These are phyloP conservation scores for Aplodontia rufa DNA, from an alignment of 2,113 vertebrate species.

Conservation along the genomic window DNA sequence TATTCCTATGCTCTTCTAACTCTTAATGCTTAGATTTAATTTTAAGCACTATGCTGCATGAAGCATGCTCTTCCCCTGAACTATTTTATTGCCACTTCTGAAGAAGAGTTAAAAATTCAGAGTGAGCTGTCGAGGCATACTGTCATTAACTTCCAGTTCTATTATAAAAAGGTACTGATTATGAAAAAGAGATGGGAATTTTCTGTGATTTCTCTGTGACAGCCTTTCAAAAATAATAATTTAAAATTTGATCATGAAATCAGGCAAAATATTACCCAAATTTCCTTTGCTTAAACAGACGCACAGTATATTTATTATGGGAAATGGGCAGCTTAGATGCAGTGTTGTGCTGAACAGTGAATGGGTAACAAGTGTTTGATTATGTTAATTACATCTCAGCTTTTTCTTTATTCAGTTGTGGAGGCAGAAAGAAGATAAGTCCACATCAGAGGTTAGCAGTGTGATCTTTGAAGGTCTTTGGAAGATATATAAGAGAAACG, in stretches of 20 bases:
- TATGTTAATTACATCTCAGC: not conserved
- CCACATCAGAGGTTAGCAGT: not conserved
- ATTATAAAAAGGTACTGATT: constrained; percentile 53
- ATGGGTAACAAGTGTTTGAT: not conserved
- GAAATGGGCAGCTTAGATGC: not conserved
- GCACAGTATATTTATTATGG: not conserved
- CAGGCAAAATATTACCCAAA: constrained; percentile 57
- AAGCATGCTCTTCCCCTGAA: not conserved
- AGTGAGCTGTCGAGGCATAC: constrained; percentile 30
- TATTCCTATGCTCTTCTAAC: not conserved
- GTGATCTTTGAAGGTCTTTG: not conserved
- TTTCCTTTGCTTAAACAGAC: constrained; percentile 49
- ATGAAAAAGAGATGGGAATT: constrained; percentile 72
- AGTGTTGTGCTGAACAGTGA: not conserved
- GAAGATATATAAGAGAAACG: not conserved
- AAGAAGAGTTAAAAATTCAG: constrained; percentile 49
- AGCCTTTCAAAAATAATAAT: constrained; percentile 74
- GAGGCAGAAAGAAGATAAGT: not conserved
- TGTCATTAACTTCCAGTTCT: constrained; percentile 59
- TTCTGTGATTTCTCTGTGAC: constrained; percentile 76
- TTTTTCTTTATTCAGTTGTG: not conserved
- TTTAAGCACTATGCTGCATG: not conserved
- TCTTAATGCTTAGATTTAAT: constrained; percentile 25
- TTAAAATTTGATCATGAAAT: constrained; percentile 67
- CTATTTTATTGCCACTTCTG: constrained; percentile 12